phyloP scores from a whole-genome alignment of 1,140 invertebrate genomes.

The Drosophila ananassae region DNA sequence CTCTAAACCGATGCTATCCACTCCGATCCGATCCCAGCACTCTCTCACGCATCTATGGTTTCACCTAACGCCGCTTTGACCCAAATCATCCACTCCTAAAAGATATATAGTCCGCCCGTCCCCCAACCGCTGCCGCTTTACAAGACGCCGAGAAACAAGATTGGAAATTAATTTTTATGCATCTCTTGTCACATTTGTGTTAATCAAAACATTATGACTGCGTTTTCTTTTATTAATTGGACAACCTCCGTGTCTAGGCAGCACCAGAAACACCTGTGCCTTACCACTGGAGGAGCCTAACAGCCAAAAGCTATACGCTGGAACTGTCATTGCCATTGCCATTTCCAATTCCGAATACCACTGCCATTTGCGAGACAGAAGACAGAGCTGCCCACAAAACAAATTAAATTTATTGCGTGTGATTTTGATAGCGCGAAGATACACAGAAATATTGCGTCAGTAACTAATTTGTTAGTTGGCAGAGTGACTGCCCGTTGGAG shows the following conservation, averaged over 20 bases:
- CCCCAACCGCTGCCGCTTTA: not conserved
- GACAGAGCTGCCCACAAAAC: slow-evolving; percentile 28
- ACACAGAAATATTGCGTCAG: slow-evolving; percentile 78
- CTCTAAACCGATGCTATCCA: slow-evolving; percentile 6
- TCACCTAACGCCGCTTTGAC: slow-evolving; percentile 63
- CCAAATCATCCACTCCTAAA: slow-evolving; percentile 57
- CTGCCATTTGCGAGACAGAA: not conserved
- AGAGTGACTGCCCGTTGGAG: slow-evolving; percentile 32
- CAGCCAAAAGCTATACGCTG: slow-evolving; percentile 13
- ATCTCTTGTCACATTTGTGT: slow-evolving; percentile 79
- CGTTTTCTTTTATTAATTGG: slow-evolving; percentile 79
- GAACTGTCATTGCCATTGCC: slow-evolving; percentile 32
- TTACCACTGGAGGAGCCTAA: not conserved
- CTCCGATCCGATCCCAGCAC: slow-evolving; percentile 14
- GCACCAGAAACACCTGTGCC: slow-evolving; percentile 23
- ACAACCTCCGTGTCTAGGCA: slow-evolving; percentile 41
- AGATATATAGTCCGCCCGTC: slow-evolving; percentile 22
- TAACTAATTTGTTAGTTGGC: slow-evolving; percentile 74
- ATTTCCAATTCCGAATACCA: not conserved
- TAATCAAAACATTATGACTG: slow-evolving; percentile 82
- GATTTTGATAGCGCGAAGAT: slow-evolving; percentile 75
- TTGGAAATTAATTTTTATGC: slow-evolving; percentile 79
- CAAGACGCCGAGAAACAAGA: slow-evolving; percentile 45
- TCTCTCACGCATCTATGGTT: slow-evolving; percentile 73
- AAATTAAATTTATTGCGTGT: slow-evolving; percentile 81